These are phyloP conservation scores for Pelobates fuscus DNA, from an alignment of 2,113 vertebrate species.

Conservation along the genomic window DNA sequence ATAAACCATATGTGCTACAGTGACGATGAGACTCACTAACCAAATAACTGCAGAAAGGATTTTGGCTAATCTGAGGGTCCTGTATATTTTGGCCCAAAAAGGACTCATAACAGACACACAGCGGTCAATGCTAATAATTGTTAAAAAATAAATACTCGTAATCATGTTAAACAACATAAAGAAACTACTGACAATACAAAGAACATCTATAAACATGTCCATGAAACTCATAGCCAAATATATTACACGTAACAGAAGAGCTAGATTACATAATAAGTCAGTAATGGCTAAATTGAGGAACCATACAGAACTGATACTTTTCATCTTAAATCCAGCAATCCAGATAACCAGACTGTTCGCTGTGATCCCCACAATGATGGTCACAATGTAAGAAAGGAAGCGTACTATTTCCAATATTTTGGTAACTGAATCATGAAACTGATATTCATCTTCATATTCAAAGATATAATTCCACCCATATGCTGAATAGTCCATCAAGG, in stretches of 20 bases:
- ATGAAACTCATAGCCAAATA: constrained; percentile 26
- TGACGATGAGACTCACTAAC: constrained; percentile 53
- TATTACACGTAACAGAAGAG: constrained; percentile 55
- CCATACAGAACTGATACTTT: constrained; percentile 61
- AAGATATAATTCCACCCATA: too few relatives aligned
- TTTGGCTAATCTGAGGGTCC: constrained; percentile 55
- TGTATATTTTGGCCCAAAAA: constrained; percentile 66
- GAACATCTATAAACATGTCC: constrained; percentile 53
- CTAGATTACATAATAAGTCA: constrained; percentile 63
- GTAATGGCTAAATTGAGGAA: constrained; percentile 68
- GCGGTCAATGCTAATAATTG: constrained; percentile 66
- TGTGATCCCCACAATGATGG: constrained; percentile 55
- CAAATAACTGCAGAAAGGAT: constrained; percentile 53
- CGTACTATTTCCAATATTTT: too few relatives aligned
- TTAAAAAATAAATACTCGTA: constrained; percentile 65
- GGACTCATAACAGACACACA: constrained; percentile 60
- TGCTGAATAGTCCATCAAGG: too few relatives aligned
- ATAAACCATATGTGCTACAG: constrained; percentile 40
- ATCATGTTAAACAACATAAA: constrained; percentile 56
- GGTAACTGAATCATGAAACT: too few relatives aligned
- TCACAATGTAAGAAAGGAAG: constrained; percentile 49
- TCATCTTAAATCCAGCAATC: constrained; percentile 63
- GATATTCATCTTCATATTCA: too few relatives aligned
- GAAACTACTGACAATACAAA: constrained; percentile 61
- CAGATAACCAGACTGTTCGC: constrained; percentile 70